These are phyloP conservation scores for Sarcoramphus papa DNA, from an alignment of 2,797 vertebrate species.

Conservation along the genomic window DNA sequence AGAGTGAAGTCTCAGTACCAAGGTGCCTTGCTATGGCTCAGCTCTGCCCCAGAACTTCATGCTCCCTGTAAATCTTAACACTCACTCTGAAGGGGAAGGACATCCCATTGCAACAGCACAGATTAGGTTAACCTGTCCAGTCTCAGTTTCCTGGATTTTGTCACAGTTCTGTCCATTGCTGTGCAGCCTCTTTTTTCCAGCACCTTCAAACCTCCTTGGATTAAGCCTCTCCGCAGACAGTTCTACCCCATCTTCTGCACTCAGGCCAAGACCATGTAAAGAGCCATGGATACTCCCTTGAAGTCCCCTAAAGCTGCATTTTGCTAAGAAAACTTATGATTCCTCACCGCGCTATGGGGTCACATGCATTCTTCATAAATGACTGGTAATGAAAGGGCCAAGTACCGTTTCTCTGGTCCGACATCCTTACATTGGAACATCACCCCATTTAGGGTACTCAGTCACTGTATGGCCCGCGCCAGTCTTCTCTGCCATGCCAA, in stretches of 20 bases:
- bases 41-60: neutral
- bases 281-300: neutral
- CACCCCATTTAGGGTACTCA: fast-evolving
- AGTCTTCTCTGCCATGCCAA: neutral
- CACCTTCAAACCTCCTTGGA: neutral
- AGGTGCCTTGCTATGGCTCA: neutral
- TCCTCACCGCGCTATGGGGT: neutral
- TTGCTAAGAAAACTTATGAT: neutral
- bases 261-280: neutral
- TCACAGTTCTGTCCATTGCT: neutral
- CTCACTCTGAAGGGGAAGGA: neutral
- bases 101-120: neutral
- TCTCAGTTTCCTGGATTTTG: neutral
- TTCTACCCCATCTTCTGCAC: neutral
- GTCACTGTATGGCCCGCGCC: fast-evolving
- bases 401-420: neutral
- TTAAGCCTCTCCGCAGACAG: neutral
- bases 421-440: fast-evolving
- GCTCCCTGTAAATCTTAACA: neutral
- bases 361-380: fast-evolving
- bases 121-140: neutral
- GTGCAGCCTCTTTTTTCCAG: neutral
- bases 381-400: neutral
- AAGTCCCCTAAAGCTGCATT: neutral
- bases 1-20: neutral